Conservation (phyloP, 1,140 invertebrate species). For the Sycobia sp. region DNA sequence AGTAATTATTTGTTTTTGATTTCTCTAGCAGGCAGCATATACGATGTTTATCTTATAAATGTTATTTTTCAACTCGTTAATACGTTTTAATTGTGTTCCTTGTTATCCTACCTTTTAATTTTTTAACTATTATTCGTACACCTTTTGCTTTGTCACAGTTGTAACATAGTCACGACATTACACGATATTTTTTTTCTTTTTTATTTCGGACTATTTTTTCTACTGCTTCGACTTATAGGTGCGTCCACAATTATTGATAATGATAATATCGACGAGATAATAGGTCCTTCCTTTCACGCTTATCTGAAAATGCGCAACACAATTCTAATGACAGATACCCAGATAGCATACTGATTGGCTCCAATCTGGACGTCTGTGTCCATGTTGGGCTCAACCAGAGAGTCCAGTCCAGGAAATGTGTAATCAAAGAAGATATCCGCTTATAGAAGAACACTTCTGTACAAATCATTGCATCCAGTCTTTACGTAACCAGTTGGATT, state of each 20-base stretch:
- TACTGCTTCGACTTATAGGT: not conserved
- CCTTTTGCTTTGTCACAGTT: no score
- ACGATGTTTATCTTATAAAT: not conserved
- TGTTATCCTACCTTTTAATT: not conserved
- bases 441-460: no score
- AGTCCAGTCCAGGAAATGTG: no score
- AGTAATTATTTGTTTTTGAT: not conserved
- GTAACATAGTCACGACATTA: not conserved
- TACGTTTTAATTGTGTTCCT: not conserved
- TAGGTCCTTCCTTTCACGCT: slow-evolving; percentile 19
- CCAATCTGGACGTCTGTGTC: no score
- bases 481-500: no score
- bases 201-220: not conserved
- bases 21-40: not conserved
- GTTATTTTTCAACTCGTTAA: not conserved
- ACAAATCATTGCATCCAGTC: no score
- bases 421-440: no score
- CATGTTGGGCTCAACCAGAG: no score
- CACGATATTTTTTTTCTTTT: not conserved
- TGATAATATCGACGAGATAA: no score
- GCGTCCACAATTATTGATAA: slow-evolving; percentile 11
- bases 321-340: no score
- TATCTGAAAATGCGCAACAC: slow-evolving; percentile 10
- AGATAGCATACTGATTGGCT: no score
- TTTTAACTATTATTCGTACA: no score